A percentile compares a stretch with the other conserved stretches of the same genome.
Conservation (phyloP, 2,113 vertebrate genomes). For the Austrofundulus limnaeus region DNA sequence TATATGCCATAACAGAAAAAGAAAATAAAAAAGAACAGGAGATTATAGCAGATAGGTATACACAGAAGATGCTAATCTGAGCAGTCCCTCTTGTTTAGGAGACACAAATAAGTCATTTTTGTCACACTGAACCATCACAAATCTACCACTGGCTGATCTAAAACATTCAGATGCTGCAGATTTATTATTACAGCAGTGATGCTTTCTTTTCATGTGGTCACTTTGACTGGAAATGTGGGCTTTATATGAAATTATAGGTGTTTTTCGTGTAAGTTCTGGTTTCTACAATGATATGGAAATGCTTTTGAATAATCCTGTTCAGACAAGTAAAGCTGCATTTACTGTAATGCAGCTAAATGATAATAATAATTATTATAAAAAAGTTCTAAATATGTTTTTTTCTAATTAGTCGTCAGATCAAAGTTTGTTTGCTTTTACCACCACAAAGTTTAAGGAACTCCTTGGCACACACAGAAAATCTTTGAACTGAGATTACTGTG, state of each 20-base stretch:
- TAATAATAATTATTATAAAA: background rate
- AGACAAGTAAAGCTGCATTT: constrained; percentile 2
- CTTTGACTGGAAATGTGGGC: constrained; percentile 23
- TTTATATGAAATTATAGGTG: constrained; percentile 30
- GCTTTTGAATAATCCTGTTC: constrained; percentile 17
- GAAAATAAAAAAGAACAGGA: constrained; percentile 36
- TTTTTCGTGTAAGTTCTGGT: constrained; percentile 42
- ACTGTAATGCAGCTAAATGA: constrained; percentile 13
- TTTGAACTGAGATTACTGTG: constrained; percentile 48
- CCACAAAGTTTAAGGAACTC: constrained; percentile 18
- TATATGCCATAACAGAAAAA: constrained; percentile 61
- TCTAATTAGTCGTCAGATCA: constrained; percentile 17
- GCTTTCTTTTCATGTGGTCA: constrained; percentile 20
- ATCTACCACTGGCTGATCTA: constrained; percentile 6
- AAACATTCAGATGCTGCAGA: constrained; percentile 17
- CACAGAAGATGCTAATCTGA: constrained; percentile 33
- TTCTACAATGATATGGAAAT: constrained; percentile 34
- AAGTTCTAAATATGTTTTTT: constrained; percentile 3
- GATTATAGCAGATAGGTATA: constrained; percentile 41
- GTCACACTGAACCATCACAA: constrained; percentile 10
- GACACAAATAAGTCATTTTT: constrained; percentile 35
- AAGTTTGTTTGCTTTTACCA: constrained; percentile 18
- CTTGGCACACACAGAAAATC: constrained; percentile 28
- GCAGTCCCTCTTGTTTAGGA: constrained; percentile 36
- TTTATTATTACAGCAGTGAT: constrained; percentile 13